Conservation (phyloP, 2,113 vertebrate species). For the Dromas ardeola region DNA sequence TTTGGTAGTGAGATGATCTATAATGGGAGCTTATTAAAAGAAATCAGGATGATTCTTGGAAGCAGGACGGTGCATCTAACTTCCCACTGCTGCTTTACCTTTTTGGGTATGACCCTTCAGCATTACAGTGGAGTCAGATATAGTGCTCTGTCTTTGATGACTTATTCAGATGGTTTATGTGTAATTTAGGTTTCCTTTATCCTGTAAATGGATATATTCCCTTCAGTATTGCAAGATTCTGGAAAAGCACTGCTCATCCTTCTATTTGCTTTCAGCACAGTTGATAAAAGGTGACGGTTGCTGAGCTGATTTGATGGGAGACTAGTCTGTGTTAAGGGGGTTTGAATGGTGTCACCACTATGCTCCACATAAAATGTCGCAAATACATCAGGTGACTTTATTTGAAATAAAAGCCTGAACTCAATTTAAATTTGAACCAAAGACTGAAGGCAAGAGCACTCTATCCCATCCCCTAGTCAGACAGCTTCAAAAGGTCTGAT, state of each 20-base stretch:
- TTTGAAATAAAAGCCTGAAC: not conserved
- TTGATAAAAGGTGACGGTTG: not conserved
- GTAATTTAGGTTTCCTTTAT: not conserved
- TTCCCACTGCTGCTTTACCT: not conserved
- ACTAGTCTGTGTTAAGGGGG: not conserved
- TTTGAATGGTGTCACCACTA: not conserved
- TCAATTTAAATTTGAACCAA: not conserved
- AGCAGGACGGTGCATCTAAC: not conserved
- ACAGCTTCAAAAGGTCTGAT: not conserved
- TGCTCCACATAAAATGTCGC: not conserved
- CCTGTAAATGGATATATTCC: not conserved
- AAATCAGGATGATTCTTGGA: not conserved
- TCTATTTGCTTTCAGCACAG: not conserved
- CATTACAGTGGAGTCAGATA: not conserved
- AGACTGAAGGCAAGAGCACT: not conserved
- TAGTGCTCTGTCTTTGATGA: not conserved
- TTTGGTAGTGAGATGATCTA: not conserved
- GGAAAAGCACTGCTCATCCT: not conserved
- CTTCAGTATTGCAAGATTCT: not conserved
- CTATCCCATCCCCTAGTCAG: rapidly evolving
- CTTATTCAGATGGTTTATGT: not conserved
- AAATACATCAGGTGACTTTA: not conserved
- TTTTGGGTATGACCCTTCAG: not conserved
- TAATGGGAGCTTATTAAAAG: not conserved
- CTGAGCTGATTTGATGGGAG: not conserved